Conservation (phyloP, 2,888 invertebrate genomes). For the Mythimna lalbum region DNA sequence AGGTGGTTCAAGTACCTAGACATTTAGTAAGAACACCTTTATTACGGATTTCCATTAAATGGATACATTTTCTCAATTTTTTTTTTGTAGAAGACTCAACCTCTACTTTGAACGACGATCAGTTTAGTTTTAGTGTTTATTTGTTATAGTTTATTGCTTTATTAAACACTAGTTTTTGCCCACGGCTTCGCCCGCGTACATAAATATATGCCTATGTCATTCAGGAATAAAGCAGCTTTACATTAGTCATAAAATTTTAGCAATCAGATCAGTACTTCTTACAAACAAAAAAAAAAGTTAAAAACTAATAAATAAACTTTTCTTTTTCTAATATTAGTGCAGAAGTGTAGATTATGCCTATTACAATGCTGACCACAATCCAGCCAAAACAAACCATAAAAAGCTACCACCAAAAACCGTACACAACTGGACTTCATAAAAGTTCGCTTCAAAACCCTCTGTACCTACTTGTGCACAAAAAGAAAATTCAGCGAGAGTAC, state of each 20-base stretch:
- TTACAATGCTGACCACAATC: background rate
- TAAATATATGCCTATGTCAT: too few relatives aligned
- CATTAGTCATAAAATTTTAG: too few relatives aligned
- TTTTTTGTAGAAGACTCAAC: too few relatives aligned
- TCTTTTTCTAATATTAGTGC: too few relatives aligned
- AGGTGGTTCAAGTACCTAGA: background rate
- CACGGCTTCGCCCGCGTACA: too few relatives aligned
- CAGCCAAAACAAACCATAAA: background rate
- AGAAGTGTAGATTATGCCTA: background rate
- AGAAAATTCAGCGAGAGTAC: slow-evolving; percentile 29
- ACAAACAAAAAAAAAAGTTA: too few relatives aligned
- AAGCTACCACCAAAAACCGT: slow-evolving; percentile 6
- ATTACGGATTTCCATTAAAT: background rate
- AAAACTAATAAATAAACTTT: too few relatives aligned
- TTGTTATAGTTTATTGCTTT: too few relatives aligned
- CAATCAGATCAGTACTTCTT: too few relatives aligned
- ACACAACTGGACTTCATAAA: slow-evolving; percentile 14
- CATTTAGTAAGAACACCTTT: background rate
- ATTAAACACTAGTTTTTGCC: too few relatives aligned
- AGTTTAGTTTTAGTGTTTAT: background rate
- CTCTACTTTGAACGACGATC: too few relatives aligned
- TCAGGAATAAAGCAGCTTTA: too few relatives aligned
- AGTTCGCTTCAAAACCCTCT: slow-evolving; percentile 4
- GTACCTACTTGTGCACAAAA: slow-evolving; percentile 23
- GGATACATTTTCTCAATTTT: background rate